Evolutionary conservation across 2,888 invertebrate species (phyloP).

Genomic region (Brenthis daphne): DNA sequence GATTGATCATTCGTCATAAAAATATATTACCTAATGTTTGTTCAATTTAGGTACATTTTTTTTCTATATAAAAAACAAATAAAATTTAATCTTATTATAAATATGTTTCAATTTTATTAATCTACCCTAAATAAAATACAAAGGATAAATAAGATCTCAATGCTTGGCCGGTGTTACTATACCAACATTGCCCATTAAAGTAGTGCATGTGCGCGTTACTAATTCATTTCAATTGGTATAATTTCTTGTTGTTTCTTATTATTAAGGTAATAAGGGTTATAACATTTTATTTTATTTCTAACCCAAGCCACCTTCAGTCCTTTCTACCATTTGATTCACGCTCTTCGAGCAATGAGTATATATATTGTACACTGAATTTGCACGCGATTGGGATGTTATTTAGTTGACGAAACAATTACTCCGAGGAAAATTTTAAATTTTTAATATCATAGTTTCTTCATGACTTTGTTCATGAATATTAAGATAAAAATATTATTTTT

Average conservation of each 20-base stretch:
- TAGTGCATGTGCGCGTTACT: slow-evolving; percentile 46
- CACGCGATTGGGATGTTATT: no score
- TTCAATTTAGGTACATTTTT: no score
- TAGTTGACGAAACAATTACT: no score
- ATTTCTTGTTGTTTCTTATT: slow-evolving; percentile 21
- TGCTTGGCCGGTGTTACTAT: slow-evolving; percentile 41
- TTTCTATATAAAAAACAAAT: no score
- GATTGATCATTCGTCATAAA: no score
- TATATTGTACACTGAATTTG: no score
- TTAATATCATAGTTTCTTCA: no score
- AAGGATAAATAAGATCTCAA: slow-evolving; percentile 39
- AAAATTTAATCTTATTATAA: no score
- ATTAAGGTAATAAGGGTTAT: slow-evolving; percentile 23
- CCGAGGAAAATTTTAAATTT: no score
- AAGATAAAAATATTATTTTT: no score
- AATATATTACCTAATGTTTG: no score
- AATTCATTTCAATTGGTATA: slow-evolving; percentile 37
- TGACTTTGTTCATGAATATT: no score
- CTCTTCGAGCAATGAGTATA: slow-evolving; percentile 11
- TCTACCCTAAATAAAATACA: slow-evolving; percentile 29
- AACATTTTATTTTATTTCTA: neutral
- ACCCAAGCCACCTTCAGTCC: neutral
- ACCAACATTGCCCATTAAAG: slow-evolving; percentile 42
- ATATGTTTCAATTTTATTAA: neutral
- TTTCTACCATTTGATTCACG: slow-evolving; percentile 10